Base-by-base conservation (phyloP, 2,797 vertebrate genomes). In the Pelobates cultripes region DNA sequence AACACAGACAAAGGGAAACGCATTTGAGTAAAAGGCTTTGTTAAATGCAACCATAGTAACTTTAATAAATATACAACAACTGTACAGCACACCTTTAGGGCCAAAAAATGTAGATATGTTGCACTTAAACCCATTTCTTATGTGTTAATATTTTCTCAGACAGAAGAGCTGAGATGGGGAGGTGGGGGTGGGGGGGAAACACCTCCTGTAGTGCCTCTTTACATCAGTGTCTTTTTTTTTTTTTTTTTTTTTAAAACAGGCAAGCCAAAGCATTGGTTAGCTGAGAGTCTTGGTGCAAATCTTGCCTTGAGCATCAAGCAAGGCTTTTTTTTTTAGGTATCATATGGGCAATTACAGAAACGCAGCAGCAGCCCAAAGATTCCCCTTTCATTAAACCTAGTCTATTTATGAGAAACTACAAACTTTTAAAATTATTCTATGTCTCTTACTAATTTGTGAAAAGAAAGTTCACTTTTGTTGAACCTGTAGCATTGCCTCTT, bases 11-110 rank as follows among this genome's bases (percentile, higher is more conserved):
- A 92, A 92, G 93, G 93, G 95, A 95, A 97, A 87, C 92, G 90
- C 89, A 83, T 86, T 28, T 53, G 76, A 87, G 89, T 88, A 94
- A 94, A 94, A 95, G 89, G 60, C 64, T 90, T 87, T 85, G 91
- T 96, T 96, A 96, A 90, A 96, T 95, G 96, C 95, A 96, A 96
- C 93, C 95, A 98, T 98, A 98, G 97, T 99, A 97, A 96, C 92
- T 94, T 93, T 96, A 97, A 99, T 99, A 99, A 98, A 99, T 99
- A 99, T 89, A 88, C 87, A 90, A 90, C 95, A 94, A 97, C 94
- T 96, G 93, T 94, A 95, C 95, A 96, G 96, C 96, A 95, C 93
- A 88, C 90, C 86, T 93, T 88, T 74, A 42, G 91, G 95, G 94
- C 93, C 92, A 87, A 86, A 28, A 88, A 92, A 88, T 85, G 91